These are phyloP conservation scores for Chloroceryle inda DNA, from an alignment of 2,797 vertebrate species.

Conservation along the genomic window DNA sequence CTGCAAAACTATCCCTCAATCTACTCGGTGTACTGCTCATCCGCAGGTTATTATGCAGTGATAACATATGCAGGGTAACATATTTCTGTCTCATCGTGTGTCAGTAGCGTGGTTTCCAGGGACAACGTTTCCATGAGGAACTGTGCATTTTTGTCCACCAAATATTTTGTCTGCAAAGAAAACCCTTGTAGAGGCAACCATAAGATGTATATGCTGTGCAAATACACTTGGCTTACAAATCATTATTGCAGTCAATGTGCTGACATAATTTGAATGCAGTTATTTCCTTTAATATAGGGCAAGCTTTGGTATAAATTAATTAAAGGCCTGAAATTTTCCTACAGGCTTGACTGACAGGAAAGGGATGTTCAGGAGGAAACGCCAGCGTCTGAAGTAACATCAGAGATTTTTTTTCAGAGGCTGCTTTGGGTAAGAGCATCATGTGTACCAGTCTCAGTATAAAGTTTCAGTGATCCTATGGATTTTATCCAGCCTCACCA, in stretches of 20 bases:
- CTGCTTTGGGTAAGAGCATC: not conserved
- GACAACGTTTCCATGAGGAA: not conserved
- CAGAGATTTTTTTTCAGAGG: not conserved
- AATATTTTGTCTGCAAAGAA: not conserved
- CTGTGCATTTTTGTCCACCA: not conserved
- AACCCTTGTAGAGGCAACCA: not conserved
- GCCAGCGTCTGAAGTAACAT: not conserved
- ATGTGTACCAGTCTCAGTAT: not conserved
- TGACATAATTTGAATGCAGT: not conserved
- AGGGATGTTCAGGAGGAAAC: not conserved
- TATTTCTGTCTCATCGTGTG: not conserved
- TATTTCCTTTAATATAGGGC: not conserved
- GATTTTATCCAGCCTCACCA: not conserved
- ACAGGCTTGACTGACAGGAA: not conserved
- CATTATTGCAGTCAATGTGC: not conserved
- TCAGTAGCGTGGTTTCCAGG: not conserved
- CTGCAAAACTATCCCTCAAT: not conserved
- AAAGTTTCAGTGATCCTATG: not conserved
- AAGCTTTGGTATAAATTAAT: constrained; percentile 3
- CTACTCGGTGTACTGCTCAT: not conserved
- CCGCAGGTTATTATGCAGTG: not conserved
- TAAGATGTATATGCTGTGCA: not conserved
- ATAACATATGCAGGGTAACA: not conserved
- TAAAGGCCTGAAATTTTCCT: not conserved
- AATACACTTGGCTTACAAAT: not conserved